Base-by-base conservation (phyloP, 2,888 invertebrate genomes). In the Patella ulyssiponensis region DNA sequence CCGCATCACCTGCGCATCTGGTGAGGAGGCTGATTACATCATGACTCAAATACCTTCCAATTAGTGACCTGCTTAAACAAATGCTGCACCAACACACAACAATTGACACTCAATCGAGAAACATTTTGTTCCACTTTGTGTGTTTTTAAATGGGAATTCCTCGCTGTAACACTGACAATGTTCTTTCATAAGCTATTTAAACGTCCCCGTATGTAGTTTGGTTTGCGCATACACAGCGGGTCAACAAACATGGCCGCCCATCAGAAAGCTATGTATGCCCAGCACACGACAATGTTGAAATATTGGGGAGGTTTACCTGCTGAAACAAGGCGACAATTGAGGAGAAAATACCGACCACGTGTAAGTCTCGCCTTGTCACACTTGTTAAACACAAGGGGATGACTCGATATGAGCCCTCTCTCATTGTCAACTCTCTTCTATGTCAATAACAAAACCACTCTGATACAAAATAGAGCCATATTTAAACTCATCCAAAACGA, bases 211-310 rank as follows among this genome's bases (percentile, higher is more conserved):
- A 20, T 64, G 64, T 23, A 64, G 64, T 64, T 64, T 64, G 23
- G 23, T 20, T 64, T 64, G 20, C 20, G 23, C 64, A 64, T 15
- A 64, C 64, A 64, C 20, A 44, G 20, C 64, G 23, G 20, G 64
- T 64, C 64, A 64, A 64, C 23, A 64, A 23, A 64, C 20, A 15
- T 12, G 12, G 64, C 14, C 20, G 64, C 64, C 23, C 20, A 64
- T 64, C 64, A 64, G 64, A 64, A 64, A 64, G 64, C 23, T 64
- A 64, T 64, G 64, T 64, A 64, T 64, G 64, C 64, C 64, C 23
- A 64, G 64, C 64, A 64, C 64, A 64, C 64, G 64, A 64, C 64
- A 64, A 64, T 64, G 64, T 64, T 64, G 64, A 64, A 64, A 23
- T 23, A 20, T 64, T 64, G 64, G 23, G 23, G 64, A 64, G 23